Base-by-base conservation (phyloP, 92 coral and sea anemone genomes). In the Phymanthus crucifer region DNA sequence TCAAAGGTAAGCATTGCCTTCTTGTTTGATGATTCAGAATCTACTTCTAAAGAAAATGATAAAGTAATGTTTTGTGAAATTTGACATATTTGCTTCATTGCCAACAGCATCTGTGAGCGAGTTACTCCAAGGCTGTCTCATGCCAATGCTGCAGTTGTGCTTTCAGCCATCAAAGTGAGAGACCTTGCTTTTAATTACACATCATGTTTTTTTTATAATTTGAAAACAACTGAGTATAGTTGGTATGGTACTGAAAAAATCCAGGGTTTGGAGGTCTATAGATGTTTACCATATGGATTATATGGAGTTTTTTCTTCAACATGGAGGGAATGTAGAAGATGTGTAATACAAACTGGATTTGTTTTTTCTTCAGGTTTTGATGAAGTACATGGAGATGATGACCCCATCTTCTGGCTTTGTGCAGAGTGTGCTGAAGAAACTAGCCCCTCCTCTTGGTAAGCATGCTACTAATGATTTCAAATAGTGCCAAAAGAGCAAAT, bases 141-240 rank as follows among this genome's bases (percentile, higher is more conserved):
- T 78, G 99, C 99, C 36, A 96, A 96, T 89, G 99, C 99, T 80
- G 99, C 99, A 6, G 99, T 96, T 0, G 99, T 96, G 57, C 90
- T 96, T 57, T 96, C 99, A 8, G 99, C 99, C 24, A 89, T 96
- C 38, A 96, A 96, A 98, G 98, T 95, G 79, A 27, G 34, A 61
- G 32, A 29, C 19, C 73, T 31, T 18, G 16, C 45, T n/a, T 18
- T 68, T n/a, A n/a, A n/a, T n/a, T n/a, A n/a, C n/a, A n/a, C 35
- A 68, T n/a, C 8, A 38, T 38, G 3, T 43, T 43, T 18, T 54
- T 54, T 6, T 0, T 16, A 35, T 2, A 2, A 8, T n/a, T 14
- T 72, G 32, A 17, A 2, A 54, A 2, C 27, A 9, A n/a, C n/a
- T n/a, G n/a, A n/a, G n/a, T n/a, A n/a, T n/a, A n/a, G n/a, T n/a